Percentiles rank a stretch among this genome's conserved stretches.
Evolutionary conservation across 2,888 invertebrate genomes (phyloP).

Genomic region (Ophion ventricosus): DNA sequence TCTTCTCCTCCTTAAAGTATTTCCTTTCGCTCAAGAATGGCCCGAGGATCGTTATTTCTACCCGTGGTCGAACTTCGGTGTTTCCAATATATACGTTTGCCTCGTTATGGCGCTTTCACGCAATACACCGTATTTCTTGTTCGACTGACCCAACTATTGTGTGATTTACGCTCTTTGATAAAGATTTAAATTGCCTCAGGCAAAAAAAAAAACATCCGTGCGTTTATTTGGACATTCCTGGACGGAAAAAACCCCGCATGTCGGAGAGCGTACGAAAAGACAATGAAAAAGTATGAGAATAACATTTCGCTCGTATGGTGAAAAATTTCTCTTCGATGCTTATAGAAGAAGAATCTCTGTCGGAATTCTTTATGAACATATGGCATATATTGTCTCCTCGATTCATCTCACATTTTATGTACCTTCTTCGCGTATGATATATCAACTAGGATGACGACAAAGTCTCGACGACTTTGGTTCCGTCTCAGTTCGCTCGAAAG

Average conservation of each 20-base stretch:
- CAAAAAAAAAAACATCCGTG: neutral
- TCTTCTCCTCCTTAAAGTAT: neutral
- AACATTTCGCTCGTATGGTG: neutral
- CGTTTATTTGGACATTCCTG: neutral
- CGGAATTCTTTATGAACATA: conserved; percentile 1
- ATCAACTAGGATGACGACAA: conserved; percentile 30
- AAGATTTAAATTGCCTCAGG: neutral
- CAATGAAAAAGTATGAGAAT: neutral
- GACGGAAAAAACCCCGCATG: neutral
- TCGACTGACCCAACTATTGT: neutral
- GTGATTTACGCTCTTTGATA: neutral
- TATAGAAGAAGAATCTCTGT: neutral
- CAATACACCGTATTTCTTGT: neutral
- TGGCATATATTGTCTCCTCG: neutral
- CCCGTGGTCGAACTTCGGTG: neutral
- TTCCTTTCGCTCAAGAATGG: neutral
- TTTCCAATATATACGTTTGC: neutral
- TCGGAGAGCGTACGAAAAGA: neutral
- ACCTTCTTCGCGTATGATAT: conserved; percentile 44
- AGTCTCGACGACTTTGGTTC: conserved; percentile 54
- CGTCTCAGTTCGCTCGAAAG: conserved; percentile 62
- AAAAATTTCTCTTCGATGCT: neutral
- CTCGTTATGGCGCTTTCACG: neutral
- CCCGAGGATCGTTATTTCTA: neutral
- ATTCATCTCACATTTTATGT: conserved; percentile 32